phyloP scores from a whole-genome alignment of 1,140 invertebrate genomes.

The Dolichoris vasculosae region DNA sequence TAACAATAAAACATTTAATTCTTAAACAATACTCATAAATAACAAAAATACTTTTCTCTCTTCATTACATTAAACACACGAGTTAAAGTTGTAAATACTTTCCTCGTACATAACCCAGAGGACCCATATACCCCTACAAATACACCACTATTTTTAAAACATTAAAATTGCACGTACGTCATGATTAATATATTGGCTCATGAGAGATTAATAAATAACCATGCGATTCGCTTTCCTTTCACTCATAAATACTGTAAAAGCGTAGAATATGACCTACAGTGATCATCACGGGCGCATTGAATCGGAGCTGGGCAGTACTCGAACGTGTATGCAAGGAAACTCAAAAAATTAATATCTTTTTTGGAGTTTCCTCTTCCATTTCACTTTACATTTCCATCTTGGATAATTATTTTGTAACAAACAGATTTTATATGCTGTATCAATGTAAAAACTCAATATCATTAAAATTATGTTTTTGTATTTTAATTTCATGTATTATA shows the following conservation, averaged over 20 bases:
- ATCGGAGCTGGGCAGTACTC: constrained; percentile 52
- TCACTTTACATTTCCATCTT: constrained; percentile 36
- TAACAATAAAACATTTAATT: constrained; percentile 30
- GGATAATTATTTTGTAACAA: not conserved
- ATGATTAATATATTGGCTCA: not conserved
- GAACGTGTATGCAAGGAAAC: not conserved
- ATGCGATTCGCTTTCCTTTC: constrained; percentile 6
- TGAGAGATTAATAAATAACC: constrained; percentile 42
- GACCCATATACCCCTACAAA: not conserved
- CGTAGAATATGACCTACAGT: constrained; percentile 25
- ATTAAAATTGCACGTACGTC: constrained; percentile 14
- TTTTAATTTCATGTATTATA: not conserved
- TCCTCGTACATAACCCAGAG: not conserved
- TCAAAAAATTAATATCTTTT: constrained; percentile 10
- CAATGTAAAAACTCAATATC: constrained; percentile 22
- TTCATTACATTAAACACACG: constrained; percentile 1
- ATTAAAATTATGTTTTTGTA: not conserved
- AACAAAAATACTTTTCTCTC: not conserved
- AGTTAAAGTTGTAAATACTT: constrained; percentile 21
- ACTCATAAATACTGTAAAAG: constrained; percentile 39
- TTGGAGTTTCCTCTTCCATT: not conserved
- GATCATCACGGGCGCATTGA: constrained; percentile 20
- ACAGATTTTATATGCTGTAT: not conserved
- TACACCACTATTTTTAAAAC: not conserved
- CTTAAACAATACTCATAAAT: not conserved